Percentiles rank a stretch among this genome's conserved stretches.
Evolutionary conservation across 2,797 vertebrate species (phyloP).

Genomic region (Lerista edwardsae): DNA sequence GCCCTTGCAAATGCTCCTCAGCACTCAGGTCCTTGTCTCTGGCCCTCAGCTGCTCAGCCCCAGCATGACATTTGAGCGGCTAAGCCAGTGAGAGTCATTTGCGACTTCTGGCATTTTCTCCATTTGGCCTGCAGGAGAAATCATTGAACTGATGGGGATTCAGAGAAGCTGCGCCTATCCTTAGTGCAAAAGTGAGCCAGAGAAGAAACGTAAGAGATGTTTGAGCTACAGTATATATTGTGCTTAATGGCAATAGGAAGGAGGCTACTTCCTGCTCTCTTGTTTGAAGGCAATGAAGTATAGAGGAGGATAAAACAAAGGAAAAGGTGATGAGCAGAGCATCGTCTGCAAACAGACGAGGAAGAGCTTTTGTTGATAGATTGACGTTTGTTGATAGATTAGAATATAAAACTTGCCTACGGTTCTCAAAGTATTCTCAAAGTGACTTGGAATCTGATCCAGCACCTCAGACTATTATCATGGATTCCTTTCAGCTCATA

Average conservation of each 20-base stretch:
- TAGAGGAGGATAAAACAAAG: background rate
- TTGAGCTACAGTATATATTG: conserved; percentile 6
- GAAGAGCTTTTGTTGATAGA: background rate
- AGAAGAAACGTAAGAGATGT: background rate
- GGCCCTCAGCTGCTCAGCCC: background rate
- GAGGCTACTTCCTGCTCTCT: background rate
- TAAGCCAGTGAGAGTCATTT: background rate
- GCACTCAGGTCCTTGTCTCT: background rate
- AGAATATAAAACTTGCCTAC: conserved; percentile 21
- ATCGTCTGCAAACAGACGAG: background rate
- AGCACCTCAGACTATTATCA: too few species aligned
- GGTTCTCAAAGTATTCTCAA: too few species aligned
- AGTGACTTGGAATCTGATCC: too few species aligned
- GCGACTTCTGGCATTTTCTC: background rate
- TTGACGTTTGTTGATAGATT: background rate
- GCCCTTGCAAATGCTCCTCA: too few species aligned
- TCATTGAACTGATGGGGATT: background rate
- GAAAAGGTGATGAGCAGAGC: background rate
- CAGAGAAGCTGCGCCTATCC: background rate
- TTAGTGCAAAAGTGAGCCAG: background rate
- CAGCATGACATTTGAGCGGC: background rate
- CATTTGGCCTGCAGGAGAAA: background rate
- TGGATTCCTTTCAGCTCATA: too few species aligned
- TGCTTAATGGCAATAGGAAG: background rate
- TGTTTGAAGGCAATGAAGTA: background rate